These are phyloP conservation scores for Heteromyza rotundicornis DNA, from an alignment of 2,888 invertebrate genomes.

Conservation along the genomic window DNA sequence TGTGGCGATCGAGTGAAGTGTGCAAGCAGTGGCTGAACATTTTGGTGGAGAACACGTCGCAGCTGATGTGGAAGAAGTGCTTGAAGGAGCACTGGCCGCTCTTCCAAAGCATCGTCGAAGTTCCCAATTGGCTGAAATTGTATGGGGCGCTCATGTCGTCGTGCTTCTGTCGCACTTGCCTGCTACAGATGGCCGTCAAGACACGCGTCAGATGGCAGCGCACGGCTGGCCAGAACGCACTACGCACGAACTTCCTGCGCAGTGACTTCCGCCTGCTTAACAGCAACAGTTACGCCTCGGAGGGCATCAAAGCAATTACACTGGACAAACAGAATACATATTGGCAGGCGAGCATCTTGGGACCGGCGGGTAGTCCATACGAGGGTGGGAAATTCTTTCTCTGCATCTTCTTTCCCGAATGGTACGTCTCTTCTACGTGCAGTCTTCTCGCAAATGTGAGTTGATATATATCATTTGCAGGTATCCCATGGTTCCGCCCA, in stretches of 20 bases:
- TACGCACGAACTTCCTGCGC: conserved; percentile 79
- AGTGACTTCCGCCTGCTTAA: conserved; percentile 70
- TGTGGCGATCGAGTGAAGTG: conserved; percentile 87
- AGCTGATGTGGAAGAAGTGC: conserved; percentile 81
- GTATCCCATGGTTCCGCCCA: conserved; percentile 91
- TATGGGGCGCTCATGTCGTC: conserved; percentile 75
- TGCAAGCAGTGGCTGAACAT: conserved; percentile 85
- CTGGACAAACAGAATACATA: conserved; percentile 66
- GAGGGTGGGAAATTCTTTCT: conserved; percentile 93
- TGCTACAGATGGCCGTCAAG: conserved; percentile 82
- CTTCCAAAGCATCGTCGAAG: conserved; percentile 74
- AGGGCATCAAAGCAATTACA: conserved; percentile 62
- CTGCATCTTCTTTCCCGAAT: conserved; percentile 85
- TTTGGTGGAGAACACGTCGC: conserved; percentile 77
- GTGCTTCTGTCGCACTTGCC: conserved; percentile 84
- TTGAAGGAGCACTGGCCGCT: conserved; percentile 84
- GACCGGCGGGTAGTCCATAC: conserved; percentile 91
- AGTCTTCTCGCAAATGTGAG: conserved; percentile 1
- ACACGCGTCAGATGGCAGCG: conserved; percentile 69
- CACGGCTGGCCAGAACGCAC: conserved; percentile 80
- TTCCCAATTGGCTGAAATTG: conserved; percentile 82
- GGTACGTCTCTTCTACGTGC: conserved; percentile 63
- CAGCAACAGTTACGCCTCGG: conserved; percentile 59
- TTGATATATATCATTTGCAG: conserved; percentile 49
- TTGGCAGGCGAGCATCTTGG: conserved; percentile 93